Evolutionary conservation across 2,888 invertebrate species (phyloP), one percentile per base, ranked within the genome.

Genomic region (Diabrotica balteata): DNA sequence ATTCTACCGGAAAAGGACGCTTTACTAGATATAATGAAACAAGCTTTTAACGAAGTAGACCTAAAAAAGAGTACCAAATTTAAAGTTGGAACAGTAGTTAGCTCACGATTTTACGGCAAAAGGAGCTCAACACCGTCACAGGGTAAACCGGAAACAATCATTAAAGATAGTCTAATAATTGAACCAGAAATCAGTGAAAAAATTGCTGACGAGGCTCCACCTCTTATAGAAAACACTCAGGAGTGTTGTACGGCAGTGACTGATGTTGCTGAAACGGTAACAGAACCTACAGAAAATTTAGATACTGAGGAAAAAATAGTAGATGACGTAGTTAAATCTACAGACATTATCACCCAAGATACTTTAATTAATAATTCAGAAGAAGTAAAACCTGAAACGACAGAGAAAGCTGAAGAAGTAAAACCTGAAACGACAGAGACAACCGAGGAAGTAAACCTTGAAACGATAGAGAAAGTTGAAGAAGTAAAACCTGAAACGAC

Each of bases 21-120:
- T 68, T 83, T 87, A 77, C 81, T 87, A 79, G 84, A 87, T 82
- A 88, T 87, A 83, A 89, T 88, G 88, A 88, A 87, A 77, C 86
- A 88, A 84, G 86, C 86, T 79, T 87, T 84, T 68, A 84, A 84
- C 71, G 82, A 83, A 64, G 72, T 73, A n/a, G 72, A 68, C 32
- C 72, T 76, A 5, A 75, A 76, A n/a, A 70, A 68, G 11, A 49
- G 45, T 2, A 10, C 55, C 43, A 57, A 64, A 49, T 57, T 60
- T 44, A 32, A 65, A 51, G 58, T 55, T 1, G 60, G 45, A 8
- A 62, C 66, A 4, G 55, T 64, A 11, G 50, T 49, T 7, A 61
- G 60, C 7, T 44, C 66, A 1, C 71, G 64, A 49, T 72, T 73
- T 63, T 71, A 71, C 54, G 73, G 72, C 4, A 75, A 69, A 60